Evolutionary conservation across 2,888 invertebrate genomes (phyloP), one percentile per base, ranked within the genome.

Genomic region (Mythimna lalbum): DNA sequence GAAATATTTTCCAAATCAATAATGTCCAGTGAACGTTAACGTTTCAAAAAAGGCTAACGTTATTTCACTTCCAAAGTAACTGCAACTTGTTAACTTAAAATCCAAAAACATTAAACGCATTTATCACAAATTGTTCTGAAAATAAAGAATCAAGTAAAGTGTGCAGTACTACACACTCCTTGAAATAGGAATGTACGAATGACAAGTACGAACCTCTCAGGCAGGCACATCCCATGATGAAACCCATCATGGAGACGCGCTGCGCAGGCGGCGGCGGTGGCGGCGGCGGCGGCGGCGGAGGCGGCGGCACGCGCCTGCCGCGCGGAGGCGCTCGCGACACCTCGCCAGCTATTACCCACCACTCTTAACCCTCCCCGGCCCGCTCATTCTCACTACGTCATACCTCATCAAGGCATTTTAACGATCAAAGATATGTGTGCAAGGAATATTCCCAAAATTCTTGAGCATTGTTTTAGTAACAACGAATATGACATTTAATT

Each of bases 211-310:
- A 87, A 98, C 98, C 98, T 98, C 98, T 98, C 96, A 98, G 97
- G 97, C 98, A 98, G 96, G 98, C 98, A 97, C 98, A 98, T 95
- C 98, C 98, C 98, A 98, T 98, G 97, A 98, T 98, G 97, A 98
- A 98, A 96, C 98, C 98, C 98, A 98, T 98, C 98, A 98, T 98
- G 96, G 97, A 96, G 86, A 93, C 88, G 76, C 94, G 91, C 87
- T 91, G 91, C 87, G 93, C 88, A 80, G 86, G 88, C 83, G 92
- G 87, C 81, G 92, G 91, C 82, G 93, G 89, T 74, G 87, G 89
- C 76, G 92, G 88, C 73, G 90, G 89, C 76, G 89, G 89, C 78
- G 93, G 91, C 87, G 92, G 92, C 90, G 91, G 92, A 87, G 90
- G 90, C 93, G 95, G 95, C 95, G 95, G 94, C 93, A 90, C 91